Evolutionary conservation across 1,140 invertebrate genomes (phyloP).

Genomic region (Caerostris darwini): DNA sequence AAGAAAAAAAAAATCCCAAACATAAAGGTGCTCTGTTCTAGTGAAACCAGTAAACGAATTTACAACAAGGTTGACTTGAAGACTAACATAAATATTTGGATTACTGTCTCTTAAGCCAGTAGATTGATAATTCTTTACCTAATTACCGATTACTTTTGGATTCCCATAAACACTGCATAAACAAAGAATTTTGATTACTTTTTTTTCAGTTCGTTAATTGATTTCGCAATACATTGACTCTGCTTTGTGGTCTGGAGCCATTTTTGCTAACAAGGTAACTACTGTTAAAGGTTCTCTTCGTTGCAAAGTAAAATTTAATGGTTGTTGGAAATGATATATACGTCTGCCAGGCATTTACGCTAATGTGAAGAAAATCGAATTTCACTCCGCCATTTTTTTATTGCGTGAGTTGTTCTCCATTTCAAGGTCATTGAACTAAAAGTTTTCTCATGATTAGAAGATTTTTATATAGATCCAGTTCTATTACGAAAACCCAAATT

Average conservation of each 20-base stretch:
- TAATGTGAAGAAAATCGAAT: neutral
- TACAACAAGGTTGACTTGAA: too few relatives aligned
- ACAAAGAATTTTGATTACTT: neutral
- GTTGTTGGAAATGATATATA: neutral
- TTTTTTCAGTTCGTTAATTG: neutral
- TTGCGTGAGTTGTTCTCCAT: neutral
- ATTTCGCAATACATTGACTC: neutral
- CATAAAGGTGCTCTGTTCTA: too few relatives aligned
- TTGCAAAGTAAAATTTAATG: neutral
- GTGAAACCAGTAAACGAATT: too few relatives aligned
- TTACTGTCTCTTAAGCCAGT: too few relatives aligned
- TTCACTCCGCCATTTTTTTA: neutral
- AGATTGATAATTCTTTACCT: neutral
- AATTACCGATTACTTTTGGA: neutral
- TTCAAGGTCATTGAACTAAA: neutral
- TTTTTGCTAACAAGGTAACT: slow-evolving; percentile 17
- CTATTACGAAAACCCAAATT: too few relatives aligned
- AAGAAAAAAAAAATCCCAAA: too few relatives aligned
- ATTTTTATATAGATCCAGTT: too few relatives aligned
- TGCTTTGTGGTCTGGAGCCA: neutral
- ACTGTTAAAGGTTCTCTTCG: neutral
- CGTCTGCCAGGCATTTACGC: neutral
- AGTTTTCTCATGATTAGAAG: too few relatives aligned
- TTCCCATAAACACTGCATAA: slow-evolving; percentile 9
- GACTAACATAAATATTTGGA: too few relatives aligned